Evolutionary conservation across 2,888 invertebrate species (phyloP), one percentile per base, ranked within the genome.

Genomic region (Macropis europaea): DNA sequence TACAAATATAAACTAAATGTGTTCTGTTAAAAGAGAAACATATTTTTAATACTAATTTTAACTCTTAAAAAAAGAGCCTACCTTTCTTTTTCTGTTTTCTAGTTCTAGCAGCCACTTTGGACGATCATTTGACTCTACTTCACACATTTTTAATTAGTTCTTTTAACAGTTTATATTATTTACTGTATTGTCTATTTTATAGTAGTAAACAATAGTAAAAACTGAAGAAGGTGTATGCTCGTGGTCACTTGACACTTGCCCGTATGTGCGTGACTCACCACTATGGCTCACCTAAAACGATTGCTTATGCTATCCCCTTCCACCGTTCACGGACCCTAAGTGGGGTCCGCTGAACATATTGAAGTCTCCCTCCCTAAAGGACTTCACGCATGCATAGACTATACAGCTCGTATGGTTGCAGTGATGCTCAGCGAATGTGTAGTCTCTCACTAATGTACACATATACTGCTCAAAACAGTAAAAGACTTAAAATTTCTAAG

Each of bases 71-170:
- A 2, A 40, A 13, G 28, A 28, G 76, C 75, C 64, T 57, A 89
- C 89, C 84, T 90, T 90, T 68, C 85, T 81, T 68, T 89, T 90
- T 9, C 88, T 84, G 80, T 87, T 90, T 82, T 90, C 90, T 68
- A 90, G 48, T 59, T 90, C 88, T 52, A 87, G 56, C 60, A 90
- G 75, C 90, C 90, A 90, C 75, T 89, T 86, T 1, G 90, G 90
- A 4, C 84, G 86, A 70, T 84, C 80, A 40, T 79, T 80, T 61
- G 77, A 80, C 24, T 87, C 83, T 53, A 7, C 34, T 13, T 68
- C 50, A 0, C 83, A 85, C 77, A 82, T 82, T 34, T 68, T 76
- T 32, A 40, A 19, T 38, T 3, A 15, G 24, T 47, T 15, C 4
- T n/a, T n/a, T 32, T 34, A n/a, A n/a, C 28, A 13, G 11, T 17